A percentile compares a stretch with the other conserved stretches of the same genome.
Evolutionary conservation across 2,113 vertebrate genomes (phyloP).

Genomic region (Forbesichthys papilliferus): DNA sequence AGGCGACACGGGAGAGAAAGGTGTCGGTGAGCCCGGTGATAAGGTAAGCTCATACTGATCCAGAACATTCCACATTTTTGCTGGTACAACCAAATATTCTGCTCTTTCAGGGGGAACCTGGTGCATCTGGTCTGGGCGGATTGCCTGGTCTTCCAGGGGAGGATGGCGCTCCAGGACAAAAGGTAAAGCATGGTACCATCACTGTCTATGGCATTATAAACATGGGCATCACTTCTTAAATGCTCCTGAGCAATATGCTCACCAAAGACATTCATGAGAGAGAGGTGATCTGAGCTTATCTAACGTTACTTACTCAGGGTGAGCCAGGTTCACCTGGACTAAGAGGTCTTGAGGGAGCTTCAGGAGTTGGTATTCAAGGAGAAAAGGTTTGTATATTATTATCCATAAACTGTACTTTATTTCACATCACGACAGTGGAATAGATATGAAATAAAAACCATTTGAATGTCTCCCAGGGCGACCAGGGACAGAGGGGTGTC

Average conservation of each 20-base stretch:
- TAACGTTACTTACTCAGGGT: constrained; percentile 68
- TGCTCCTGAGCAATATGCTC: too few relatives aligned
- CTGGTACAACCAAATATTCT: constrained; percentile 8
- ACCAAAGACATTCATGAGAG: not conserved
- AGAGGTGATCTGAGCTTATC: not conserved
- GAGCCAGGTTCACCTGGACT: constrained; percentile 82
- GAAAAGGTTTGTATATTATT: constrained; percentile 77
- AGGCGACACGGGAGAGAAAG: constrained; percentile 81
- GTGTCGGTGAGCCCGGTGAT: constrained; percentile 78
- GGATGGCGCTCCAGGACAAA: constrained; percentile 85
- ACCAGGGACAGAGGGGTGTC: constrained; percentile 86
- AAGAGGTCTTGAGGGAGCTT: constrained; percentile 82
- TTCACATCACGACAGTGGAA: not conserved
- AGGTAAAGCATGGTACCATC: constrained; percentile 62
- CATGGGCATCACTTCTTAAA: not conserved
- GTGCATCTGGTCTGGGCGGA: constrained; percentile 78
- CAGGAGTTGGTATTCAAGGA: constrained; percentile 85
- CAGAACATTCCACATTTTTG: not conserved
- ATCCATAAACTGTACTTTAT: not conserved
- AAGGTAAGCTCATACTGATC: constrained; percentile 68
- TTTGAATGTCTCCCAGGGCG: constrained; percentile 75
- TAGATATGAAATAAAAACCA: constrained; percentile 27
- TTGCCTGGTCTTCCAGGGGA: constrained; percentile 86
- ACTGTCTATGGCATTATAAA: not conserved
- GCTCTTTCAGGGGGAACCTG: constrained; percentile 80